These are phyloP conservation scores for Leucoraja erinaceus DNA, from an alignment of 2,113 vertebrate genomes.

Conservation along the genomic window DNA sequence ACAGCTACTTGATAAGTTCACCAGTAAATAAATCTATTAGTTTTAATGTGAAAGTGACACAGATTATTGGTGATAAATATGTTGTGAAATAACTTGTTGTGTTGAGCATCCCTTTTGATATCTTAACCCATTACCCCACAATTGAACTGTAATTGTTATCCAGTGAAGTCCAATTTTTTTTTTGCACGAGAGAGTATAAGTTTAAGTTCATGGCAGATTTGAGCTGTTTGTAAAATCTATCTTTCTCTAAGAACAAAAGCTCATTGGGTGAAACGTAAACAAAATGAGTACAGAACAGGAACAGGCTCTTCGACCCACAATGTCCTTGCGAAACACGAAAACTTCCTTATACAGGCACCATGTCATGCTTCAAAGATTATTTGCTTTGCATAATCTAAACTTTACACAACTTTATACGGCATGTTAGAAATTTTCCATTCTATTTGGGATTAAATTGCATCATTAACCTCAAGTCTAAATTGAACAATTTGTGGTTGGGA, in stretches of 20 bases:
- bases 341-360: background rate
- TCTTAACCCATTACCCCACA: background rate
- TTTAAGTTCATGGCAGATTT: background rate
- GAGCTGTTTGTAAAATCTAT: background rate
- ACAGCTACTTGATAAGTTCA: background rate
- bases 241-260: background rate
- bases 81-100: background rate
- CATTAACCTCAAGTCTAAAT: background rate
- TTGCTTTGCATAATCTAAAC: background rate
- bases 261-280: background rate
- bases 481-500: background rate
- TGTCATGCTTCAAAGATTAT: background rate
- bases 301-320: too few species aligned
- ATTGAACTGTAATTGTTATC: background rate
- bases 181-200: background rate
- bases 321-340: too few species aligned
- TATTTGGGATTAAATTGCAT: background rate
- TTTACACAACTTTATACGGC: background rate
- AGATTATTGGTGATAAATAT: background rate
- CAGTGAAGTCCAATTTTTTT: background rate
- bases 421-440: background rate
- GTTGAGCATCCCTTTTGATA: background rate
- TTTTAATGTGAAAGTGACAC: background rate
- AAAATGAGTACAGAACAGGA: too few species aligned
- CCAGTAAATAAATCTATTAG: background rate